These are phyloP conservation scores for Antechinus stuartii DNA, from an alignment of 2,113 vertebrate genomes.

Conservation along the genomic window DNA sequence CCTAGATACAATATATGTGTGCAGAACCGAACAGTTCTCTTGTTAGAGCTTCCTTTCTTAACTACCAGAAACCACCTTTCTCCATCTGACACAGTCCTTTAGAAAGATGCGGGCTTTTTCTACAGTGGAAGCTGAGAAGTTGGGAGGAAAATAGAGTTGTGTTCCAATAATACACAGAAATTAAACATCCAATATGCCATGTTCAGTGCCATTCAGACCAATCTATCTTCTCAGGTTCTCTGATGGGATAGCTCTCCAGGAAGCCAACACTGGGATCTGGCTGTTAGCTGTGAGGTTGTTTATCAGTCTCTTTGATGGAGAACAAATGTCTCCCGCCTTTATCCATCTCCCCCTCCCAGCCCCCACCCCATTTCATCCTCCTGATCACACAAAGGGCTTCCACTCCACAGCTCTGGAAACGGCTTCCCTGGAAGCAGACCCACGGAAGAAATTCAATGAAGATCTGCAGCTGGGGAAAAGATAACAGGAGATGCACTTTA, in stretches of 20 bases:
- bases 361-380: conserved; percentile 25
- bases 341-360: neutral
- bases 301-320: conserved; percentile 31
- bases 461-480: neutral
- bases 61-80: neutral
- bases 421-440: neutral
- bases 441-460: neutral
- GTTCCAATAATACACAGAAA: conserved; percentile 65
- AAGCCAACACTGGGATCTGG: conserved; percentile 36
- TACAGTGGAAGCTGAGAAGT: conserved; percentile 15
- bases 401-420: neutral
- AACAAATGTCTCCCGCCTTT: conserved; percentile 44
- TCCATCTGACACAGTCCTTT: conserved; percentile 48
- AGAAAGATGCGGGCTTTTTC: conserved; percentile 41
- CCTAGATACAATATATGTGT: no score
- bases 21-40: no score
- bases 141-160: conserved; percentile 17
- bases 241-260: conserved; percentile 40
- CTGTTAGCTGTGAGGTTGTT: conserved; percentile 33
- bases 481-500: neutral
- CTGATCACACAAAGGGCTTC: neutral
- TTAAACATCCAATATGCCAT: conserved; percentile 74
- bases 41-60: neutral
- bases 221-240: conserved; percentile 52
- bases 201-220: conserved; percentile 61